A percentile compares a stretch with the other conserved stretches of the same genome.
Conservation (phyloP, 1,140 invertebrate genomes). For the Phymastichus coffea region DNA sequence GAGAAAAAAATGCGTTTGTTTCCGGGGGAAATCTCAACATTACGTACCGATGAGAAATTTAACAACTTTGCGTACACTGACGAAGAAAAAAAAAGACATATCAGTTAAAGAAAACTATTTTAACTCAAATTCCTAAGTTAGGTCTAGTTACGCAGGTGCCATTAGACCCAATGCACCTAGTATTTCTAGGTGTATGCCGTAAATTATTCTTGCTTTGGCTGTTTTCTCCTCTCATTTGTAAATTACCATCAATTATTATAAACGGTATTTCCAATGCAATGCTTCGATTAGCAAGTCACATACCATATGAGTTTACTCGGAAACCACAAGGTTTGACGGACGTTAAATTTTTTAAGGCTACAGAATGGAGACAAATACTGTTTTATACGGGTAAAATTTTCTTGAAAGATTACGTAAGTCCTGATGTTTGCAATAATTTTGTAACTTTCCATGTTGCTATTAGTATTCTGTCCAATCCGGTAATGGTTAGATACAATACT, state of each 20-base stretch:
- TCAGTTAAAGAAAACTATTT: not conserved
- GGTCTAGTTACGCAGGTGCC: constrained; percentile 32
- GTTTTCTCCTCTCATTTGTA: constrained; percentile 26
- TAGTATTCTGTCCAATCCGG: constrained; percentile 28
- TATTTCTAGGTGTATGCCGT: constrained; percentile 40
- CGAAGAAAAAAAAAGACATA: too few species aligned
- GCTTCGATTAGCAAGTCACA: not conserved
- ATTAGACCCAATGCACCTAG: constrained; percentile 43
- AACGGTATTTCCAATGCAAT: not conserved
- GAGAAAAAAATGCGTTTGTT: constrained; percentile 12
- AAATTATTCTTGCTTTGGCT: constrained; percentile 42
- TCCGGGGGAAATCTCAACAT: not conserved
- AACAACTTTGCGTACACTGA: not conserved
- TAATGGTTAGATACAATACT: not conserved
- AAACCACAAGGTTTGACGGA: constrained; percentile 44
- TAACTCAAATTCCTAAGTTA: not conserved
- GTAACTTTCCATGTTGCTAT: constrained; percentile 41
- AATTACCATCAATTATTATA: constrained; percentile 4
- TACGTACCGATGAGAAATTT: constrained; percentile 1
- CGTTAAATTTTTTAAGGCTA: constrained; percentile 51
- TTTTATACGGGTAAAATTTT: constrained; percentile 50
- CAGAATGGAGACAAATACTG: constrained; percentile 52
- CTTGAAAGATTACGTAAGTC: constrained; percentile 39
- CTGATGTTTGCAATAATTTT: constrained; percentile 43
- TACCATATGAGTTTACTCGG: constrained; percentile 48